Evolutionary conservation across 2,113 vertebrate genomes (phyloP).

Genomic region (Serinus canaria): DNA sequence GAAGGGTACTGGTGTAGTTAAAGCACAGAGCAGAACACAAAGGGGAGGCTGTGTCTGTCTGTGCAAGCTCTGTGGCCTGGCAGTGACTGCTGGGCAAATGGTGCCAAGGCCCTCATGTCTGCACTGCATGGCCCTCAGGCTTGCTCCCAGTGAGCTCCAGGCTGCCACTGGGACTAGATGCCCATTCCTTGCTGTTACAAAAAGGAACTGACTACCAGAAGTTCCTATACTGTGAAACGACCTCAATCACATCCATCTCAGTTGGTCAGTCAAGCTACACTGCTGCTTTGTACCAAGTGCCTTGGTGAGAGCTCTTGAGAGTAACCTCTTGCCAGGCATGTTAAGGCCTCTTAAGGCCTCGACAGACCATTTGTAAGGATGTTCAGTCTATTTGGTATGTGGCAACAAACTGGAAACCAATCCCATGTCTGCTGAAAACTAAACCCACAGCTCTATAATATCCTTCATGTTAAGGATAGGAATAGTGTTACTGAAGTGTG

Average conservation of each 20-base stretch:
- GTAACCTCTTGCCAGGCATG: not conserved
- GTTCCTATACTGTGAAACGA: not conserved
- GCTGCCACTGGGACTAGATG: accelerated
- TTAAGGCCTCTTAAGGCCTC: not conserved
- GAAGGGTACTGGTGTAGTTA: not conserved
- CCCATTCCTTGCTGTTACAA: not conserved
- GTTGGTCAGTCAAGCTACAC: not conserved
- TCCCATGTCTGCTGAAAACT: not conserved
- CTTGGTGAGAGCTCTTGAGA: not conserved
- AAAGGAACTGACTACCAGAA: not conserved
- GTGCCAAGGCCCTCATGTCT: accelerated
- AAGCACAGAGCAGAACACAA: not conserved
- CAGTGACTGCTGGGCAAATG: accelerated
- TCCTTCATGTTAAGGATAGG: not conserved
- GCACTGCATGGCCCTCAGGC: not conserved
- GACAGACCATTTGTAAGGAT: conserved; percentile 1
- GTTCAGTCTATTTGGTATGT: not conserved
- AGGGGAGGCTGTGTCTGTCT: not conserved
- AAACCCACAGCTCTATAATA: conserved; percentile 46
- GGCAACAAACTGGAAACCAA: conserved; percentile 40
- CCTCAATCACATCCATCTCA: not conserved
- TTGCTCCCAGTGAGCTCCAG: not conserved
- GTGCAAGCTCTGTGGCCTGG: not conserved
- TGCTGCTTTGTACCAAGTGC: not conserved
- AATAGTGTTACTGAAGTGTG: conserved; percentile 27